Percentiles rank a stretch among this genome's conserved stretches.
Evolutionary conservation across 2,113 vertebrate genomes (phyloP).

Genomic region (Cebus imitator): DNA sequence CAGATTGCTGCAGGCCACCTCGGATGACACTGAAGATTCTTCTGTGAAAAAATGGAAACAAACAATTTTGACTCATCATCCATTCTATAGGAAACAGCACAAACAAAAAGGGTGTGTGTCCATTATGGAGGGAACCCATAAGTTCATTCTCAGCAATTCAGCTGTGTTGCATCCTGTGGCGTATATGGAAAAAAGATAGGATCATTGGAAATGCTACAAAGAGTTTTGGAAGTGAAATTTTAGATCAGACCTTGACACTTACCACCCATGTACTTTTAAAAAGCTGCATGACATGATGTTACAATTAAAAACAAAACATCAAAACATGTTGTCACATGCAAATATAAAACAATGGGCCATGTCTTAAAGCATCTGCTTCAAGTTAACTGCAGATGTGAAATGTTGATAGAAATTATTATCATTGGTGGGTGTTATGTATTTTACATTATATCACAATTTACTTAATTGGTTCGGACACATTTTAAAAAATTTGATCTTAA

Average conservation of each 20-base stretch:
- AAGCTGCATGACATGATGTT: slow-evolving; percentile 82
- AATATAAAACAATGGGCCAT: slow-evolving; percentile 79
- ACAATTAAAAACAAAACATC: slow-evolving; percentile 84
- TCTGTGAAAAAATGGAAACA: no score
- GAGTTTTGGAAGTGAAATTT: slow-evolving; percentile 67
- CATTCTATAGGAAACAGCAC: neutral
- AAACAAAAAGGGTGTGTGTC: neutral
- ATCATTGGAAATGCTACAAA: slow-evolving; percentile 72
- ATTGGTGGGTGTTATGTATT: slow-evolving; percentile 74
- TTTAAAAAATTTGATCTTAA: slow-evolving; percentile 85
- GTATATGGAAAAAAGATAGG: slow-evolving; percentile 2
- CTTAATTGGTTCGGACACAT: slow-evolving; percentile 81
- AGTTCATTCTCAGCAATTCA: neutral
- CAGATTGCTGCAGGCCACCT: neutral
- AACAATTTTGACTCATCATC: neutral
- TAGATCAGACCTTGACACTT: slow-evolving; percentile 79
- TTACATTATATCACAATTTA: slow-evolving; percentile 80
- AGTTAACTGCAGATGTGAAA: slow-evolving; percentile 84
- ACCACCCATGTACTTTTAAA: slow-evolving; percentile 77
- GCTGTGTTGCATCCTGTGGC: neutral
- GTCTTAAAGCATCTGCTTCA: slow-evolving; percentile 81
- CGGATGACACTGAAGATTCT: neutral
- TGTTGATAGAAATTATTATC: slow-evolving; percentile 83
- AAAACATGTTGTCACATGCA: slow-evolving; percentile 84
- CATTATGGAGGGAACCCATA: neutral